Conservation (phyloP, 1,140 invertebrate species). For the Halyomorpha halys region DNA sequence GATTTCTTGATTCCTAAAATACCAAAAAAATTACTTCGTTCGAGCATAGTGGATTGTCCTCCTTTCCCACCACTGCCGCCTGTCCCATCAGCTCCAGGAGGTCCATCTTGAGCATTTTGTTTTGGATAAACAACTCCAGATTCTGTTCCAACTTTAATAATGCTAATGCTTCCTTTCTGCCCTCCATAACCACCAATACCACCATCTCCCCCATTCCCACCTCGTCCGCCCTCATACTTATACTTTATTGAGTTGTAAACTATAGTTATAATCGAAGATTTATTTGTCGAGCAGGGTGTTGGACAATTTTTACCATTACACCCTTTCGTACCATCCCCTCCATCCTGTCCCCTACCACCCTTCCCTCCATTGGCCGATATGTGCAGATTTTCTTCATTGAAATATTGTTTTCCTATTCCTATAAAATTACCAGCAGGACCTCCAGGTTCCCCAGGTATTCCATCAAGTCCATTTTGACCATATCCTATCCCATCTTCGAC, state of each 20-base stretch:
- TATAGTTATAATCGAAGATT: not conserved
- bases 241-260: too few relatives aligned
- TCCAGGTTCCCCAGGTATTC: not conserved
- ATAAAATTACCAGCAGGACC: conserved; percentile 9
- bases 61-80: not conserved
- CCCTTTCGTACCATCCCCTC: not conserved
- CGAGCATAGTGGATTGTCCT: too few relatives aligned
- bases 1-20: too few relatives aligned
- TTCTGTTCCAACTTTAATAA: not conserved
- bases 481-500: not conserved
- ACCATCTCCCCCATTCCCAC: not conserved
- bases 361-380: not conserved
- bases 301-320: not conserved
- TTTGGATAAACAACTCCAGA: not conserved
- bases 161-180: not conserved
- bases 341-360: not conserved
- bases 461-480: not conserved
- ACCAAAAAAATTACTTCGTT: too few relatives aligned
- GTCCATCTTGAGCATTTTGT: not conserved
- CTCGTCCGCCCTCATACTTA: too few relatives aligned
- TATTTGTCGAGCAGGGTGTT: not conserved
- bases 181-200: conserved; percentile 13
- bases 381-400: not conserved
- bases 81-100: not conserved
- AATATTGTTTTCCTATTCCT: not conserved